Evolutionary conservation across 2,113 vertebrate genomes (phyloP).

Genomic region (Pedetes capensis): DNA sequence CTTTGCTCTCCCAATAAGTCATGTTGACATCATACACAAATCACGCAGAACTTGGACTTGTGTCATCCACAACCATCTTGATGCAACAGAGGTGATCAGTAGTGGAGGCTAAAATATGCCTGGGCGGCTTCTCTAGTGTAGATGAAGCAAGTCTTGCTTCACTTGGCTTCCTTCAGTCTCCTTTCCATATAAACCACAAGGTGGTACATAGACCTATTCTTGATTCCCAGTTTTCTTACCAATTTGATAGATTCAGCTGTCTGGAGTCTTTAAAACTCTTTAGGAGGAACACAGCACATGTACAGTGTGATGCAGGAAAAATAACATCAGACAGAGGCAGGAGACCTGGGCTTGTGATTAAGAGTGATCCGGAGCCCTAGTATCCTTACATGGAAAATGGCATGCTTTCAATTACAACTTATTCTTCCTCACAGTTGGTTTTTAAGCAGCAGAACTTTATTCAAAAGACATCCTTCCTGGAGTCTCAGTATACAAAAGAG

Average conservation of each 20-base stretch:
- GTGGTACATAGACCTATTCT: neutral
- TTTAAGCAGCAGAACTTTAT: neutral
- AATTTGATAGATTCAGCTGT: neutral
- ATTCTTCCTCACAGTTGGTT: neutral
- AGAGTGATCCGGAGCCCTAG: neutral
- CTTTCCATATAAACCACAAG: neutral
- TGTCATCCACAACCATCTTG: neutral
- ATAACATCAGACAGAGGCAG: neutral
- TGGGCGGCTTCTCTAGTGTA: neutral
- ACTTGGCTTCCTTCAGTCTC: neutral
- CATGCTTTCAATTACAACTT: neutral
- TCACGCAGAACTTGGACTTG: neutral
- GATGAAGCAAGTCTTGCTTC: neutral
- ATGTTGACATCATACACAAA: neutral
- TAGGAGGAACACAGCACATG: neutral
- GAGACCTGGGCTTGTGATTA: neutral
- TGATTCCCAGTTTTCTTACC: neutral
- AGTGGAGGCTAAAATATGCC: neutral
- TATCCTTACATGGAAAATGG: neutral
- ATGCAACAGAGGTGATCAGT: neutral
- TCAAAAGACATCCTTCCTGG: neutral
- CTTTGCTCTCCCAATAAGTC: neutral
- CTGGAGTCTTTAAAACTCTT: neutral
- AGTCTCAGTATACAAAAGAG: neutral
- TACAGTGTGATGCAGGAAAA: neutral